phyloP scores from a whole-genome alignment of 2,888 invertebrate species.

The Drosophila melanosoma region DNA sequence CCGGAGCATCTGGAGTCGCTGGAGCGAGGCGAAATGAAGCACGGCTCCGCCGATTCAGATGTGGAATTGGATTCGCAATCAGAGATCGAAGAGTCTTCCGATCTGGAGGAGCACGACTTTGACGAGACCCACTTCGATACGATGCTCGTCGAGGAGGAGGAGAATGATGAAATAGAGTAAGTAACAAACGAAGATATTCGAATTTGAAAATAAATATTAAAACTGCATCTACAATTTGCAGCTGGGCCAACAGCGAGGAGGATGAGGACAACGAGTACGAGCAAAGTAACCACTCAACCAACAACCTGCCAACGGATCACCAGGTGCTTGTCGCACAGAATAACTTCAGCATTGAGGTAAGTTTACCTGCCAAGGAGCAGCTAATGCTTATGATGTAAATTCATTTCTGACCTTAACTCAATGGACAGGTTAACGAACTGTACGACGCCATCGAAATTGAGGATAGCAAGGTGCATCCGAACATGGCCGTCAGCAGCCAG shows the following conservation, averaged over 20 bases:
- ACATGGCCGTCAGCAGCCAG: slow-evolving; percentile 75
- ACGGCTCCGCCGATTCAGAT: slow-evolving; percentile 88
- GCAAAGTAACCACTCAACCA: slow-evolving; percentile 23
- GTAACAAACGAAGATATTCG: slow-evolving; percentile 48
- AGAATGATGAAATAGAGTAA: slow-evolving; percentile 84
- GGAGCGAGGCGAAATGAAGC: slow-evolving; percentile 95
- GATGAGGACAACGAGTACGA: slow-evolving; percentile 60
- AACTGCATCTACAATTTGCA: background rate
- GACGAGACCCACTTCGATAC: slow-evolving; percentile 86
- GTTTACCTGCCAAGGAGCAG: slow-evolving; percentile 1
- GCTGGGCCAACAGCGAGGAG: slow-evolving; percentile 57
- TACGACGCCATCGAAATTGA: slow-evolving; percentile 91
- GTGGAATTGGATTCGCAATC: slow-evolving; percentile 86
- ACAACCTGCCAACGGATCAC: slow-evolving; percentile 57
- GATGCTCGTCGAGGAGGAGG: slow-evolving; percentile 84
- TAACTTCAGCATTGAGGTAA: slow-evolving; percentile 88
- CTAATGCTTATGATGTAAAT: background rate
- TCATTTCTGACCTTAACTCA: background rate
- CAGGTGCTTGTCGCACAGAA: slow-evolving; percentile 66
- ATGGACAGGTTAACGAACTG: slow-evolving; percentile 87
- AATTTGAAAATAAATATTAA: background rate
- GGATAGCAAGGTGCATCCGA: slow-evolving; percentile 85
- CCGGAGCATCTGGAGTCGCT: slow-evolving; percentile 94
- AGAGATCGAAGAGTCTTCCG: slow-evolving; percentile 85
- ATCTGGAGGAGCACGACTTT: slow-evolving; percentile 87